Conservation (phyloP, 2,797 vertebrate species). For the Cyprinodon diabolis region DNA sequence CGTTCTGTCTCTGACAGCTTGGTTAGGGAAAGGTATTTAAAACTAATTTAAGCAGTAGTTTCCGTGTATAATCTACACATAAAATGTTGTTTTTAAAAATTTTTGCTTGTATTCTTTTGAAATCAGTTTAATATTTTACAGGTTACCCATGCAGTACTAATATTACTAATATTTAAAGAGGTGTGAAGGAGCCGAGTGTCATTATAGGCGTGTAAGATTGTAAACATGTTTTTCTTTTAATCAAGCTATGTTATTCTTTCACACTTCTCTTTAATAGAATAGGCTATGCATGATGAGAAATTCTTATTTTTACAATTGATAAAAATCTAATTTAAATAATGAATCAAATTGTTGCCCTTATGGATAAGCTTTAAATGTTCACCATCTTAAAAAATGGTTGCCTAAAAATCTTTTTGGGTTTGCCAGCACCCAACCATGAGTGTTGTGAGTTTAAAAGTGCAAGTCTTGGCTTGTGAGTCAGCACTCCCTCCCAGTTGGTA, state of each 20-base stretch:
- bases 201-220: background rate
- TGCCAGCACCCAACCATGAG: conserved; percentile 22
- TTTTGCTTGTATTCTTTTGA: no score
- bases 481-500: conserved; percentile 46
- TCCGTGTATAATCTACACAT: conserved; percentile 12
- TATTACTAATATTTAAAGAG: background rate
- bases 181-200: no score
- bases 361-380: background rate
- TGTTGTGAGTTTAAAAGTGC: conserved; percentile 39
- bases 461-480: conserved; percentile 64
- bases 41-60: conserved; percentile 52
- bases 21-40: conserved; percentile 38
- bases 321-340: background rate
- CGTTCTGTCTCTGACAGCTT: conserved; percentile 66
- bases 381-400: conserved; percentile 1
- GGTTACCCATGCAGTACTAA: background rate
- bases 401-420: background rate
- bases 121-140: no score
- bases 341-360: background rate
- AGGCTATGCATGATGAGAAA: background rate
- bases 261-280: background rate
- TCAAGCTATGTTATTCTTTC: background rate
- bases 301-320: background rate
- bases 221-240: background rate
- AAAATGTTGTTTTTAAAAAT: background rate